Evolutionary conservation across 2,888 invertebrate genomes (phyloP), one percentile per base, ranked within the genome.

Genomic region (Lithophane socia): DNA sequence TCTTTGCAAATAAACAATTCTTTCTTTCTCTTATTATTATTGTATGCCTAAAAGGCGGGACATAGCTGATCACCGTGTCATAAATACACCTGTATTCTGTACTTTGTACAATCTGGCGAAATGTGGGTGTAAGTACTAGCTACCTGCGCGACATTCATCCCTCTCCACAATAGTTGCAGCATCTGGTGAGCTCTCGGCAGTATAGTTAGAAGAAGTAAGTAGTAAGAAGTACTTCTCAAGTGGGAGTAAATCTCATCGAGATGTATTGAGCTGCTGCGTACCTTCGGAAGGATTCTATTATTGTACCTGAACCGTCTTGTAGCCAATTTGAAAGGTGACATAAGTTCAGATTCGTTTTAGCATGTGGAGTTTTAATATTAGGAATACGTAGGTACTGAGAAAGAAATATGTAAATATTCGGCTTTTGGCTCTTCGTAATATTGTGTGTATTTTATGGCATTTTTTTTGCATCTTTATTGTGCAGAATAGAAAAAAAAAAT

Each of bases 201-300:
- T 42, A 12, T 4, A 1, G 10, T 61, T n/a, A n/a, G n/a, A n/a
- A n/a, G n/a, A n/a, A n/a, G n/a, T n/a, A n/a, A n/a, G n/a, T n/a
- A n/a, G n/a, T n/a, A n/a, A n/a, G n/a, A 13, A 13, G n/a, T 16
- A 64, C 42, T 42, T 42, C 42, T 58, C 12, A 21, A 60, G 47
- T 18, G 58, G n/a, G 10, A 42, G 18, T 69, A 78, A 29, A 68
- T 77, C 78, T 12, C 37, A 37, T 16, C 37, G 24, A 47, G 21
- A 63, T 42, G 54, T 49, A 37, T 65, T 64, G 74, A n/a, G n/a
- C 3, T 42, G 42, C 42, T 42, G 63, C 16, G 37, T 74, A 21
- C 37, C 18, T n/a, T 5, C 24, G 54, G 10, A 8, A 42, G 16
- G 29, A 37, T 24, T 18, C 18, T 52, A 49, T 3, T 24, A 60